These are phyloP conservation scores for Chaetops frenatus DNA, from an alignment of 2,113 vertebrate species.

Conservation along the genomic window DNA sequence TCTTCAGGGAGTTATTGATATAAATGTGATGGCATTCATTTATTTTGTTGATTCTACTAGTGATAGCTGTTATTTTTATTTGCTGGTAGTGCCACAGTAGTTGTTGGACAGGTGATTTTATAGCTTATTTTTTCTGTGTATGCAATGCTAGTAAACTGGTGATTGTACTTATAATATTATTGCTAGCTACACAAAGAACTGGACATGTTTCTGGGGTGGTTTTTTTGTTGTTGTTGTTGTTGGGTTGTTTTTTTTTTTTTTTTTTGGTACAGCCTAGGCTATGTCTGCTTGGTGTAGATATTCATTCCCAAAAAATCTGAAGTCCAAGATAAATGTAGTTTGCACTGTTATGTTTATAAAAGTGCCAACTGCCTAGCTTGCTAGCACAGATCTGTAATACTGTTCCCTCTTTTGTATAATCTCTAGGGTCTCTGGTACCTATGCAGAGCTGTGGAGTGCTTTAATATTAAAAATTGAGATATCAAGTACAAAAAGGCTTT, in stretches of 20 bases:
- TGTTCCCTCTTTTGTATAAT: not conserved
- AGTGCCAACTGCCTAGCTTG: not conserved
- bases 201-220: fast-evolving
- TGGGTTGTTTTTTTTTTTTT: not conserved
- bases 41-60: not conserved
- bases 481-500: not conserved
- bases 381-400: not conserved
- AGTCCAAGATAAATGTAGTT: not conserved
- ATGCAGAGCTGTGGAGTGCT: not conserved
- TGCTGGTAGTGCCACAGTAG: not conserved
- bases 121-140: not conserved
- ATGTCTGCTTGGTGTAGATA: not conserved
- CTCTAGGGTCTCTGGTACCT: not conserved
- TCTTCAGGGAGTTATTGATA: not conserved
- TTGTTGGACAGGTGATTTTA: not conserved
- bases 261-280: not conserved
- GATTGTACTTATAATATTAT: not conserved
- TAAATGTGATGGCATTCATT: not conserved
- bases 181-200: not conserved
- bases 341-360: not conserved
- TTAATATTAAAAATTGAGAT: not conserved
- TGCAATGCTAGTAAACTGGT: not conserved
- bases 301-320: not conserved
- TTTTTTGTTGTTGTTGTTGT: too few species aligned
- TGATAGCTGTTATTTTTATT: not conserved